Evolutionary conservation across 2,888 invertebrate genomes (phyloP).

Genomic region (Zygothrica quintamaculata): DNA sequence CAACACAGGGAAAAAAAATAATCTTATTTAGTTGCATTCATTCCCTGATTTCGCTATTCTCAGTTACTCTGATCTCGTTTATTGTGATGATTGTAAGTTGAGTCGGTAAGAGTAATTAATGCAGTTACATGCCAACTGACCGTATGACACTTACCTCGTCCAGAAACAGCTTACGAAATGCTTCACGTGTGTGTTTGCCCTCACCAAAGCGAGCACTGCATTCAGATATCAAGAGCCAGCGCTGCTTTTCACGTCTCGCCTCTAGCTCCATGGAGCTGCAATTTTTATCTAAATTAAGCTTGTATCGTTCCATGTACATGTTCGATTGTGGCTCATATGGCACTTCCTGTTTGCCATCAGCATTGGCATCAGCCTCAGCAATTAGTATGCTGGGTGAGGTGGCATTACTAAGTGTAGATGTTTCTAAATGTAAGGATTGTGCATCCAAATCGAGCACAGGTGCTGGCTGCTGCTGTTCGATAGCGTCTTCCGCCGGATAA

Average conservation of each 20-base stretch:
- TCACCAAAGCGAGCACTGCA: conserved; percentile 84
- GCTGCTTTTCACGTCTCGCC: conserved; percentile 84
- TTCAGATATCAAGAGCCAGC: conserved; percentile 85
- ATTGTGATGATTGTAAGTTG: neutral
- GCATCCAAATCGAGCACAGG: conserved; percentile 60
- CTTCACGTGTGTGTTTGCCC: conserved; percentile 84
- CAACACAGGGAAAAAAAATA: conserved; percentile 26
- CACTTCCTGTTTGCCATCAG: conserved; percentile 75
- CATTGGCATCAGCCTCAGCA: conserved; percentile 45
- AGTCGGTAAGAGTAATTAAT: conserved; percentile 42
- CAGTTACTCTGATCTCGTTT: neutral
- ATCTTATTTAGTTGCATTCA: neutral
- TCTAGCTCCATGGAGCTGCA: conserved; percentile 85
- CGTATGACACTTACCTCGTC: conserved; percentile 81
- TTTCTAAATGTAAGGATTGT: conserved; percentile 24
- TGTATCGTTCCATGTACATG: conserved; percentile 82
- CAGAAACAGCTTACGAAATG: conserved; percentile 83
- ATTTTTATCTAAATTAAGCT: conserved; percentile 83
- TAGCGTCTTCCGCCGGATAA: conserved; percentile 28
- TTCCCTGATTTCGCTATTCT: neutral
- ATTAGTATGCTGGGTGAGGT: conserved; percentile 60
- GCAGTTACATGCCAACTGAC: conserved; percentile 22
- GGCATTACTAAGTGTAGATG: conserved; percentile 20
- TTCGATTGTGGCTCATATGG: conserved; percentile 74
- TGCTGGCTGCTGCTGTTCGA: conserved; percentile 19